Conservation (phyloP, 1,140 invertebrate genomes). For the Diploscapter pachys region DNA sequence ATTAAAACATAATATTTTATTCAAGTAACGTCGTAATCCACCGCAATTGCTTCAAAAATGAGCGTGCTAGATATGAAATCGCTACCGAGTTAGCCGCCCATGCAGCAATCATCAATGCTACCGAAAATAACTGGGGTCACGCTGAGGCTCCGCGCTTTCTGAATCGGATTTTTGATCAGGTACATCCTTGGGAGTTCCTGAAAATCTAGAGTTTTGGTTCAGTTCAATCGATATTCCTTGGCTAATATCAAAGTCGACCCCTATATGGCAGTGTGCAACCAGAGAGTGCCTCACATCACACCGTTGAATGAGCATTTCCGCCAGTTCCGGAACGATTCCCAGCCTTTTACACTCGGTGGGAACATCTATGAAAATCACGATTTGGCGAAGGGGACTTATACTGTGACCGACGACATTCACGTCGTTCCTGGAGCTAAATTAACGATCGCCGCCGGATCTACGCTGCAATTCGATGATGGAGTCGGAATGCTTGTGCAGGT, state of each 20-base stretch:
- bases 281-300: constrained; percentile 49
- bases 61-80: constrained; percentile 83
- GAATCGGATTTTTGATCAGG: constrained; percentile 61
- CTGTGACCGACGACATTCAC: constrained; percentile 80
- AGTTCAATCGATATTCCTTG: constrained; percentile 58
- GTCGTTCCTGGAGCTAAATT: constrained; percentile 77
- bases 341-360: constrained; percentile 48
- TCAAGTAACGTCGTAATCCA: constrained; percentile 82
- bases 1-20: constrained; percentile 55
- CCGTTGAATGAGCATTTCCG: constrained; percentile 47
- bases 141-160: constrained; percentile 60
- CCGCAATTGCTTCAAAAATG: constrained; percentile 88
- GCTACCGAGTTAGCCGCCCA: constrained; percentile 90
- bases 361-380: constrained; percentile 78
- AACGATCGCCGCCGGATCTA: constrained; percentile 79
- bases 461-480: constrained; percentile 75
- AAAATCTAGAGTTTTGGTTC: constrained; percentile 20
- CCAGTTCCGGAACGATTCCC: constrained; percentile 49
- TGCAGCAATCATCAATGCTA: constrained; percentile 85
- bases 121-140: constrained; percentile 85
- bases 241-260: constrained; percentile 54
- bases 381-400: constrained; percentile 82
- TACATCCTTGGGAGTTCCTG: background rate
- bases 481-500: constrained; percentile 81
- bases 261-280: constrained; percentile 57